Base-by-base conservation (phyloP, 2,888 invertebrate genomes). In the Noctua comes region DNA sequence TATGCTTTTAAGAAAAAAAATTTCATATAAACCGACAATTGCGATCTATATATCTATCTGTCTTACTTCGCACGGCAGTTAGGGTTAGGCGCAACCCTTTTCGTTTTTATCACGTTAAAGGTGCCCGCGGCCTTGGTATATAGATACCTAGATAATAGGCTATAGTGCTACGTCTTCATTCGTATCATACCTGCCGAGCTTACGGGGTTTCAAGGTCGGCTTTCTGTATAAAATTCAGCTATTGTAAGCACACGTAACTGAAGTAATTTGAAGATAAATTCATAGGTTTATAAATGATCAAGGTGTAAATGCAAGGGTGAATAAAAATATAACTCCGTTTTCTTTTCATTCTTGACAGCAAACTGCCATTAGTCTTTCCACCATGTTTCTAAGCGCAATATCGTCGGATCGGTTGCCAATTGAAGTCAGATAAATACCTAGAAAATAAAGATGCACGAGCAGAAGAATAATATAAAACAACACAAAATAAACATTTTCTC, bases 91-190 rank as follows among this genome's bases (percentile, higher is more conserved):
- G 18, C 3, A n/a, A 70, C 46, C 59, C 21, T 71, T 81, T 1
- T 40, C 48, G n/a, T 57, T 77, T 57, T 81, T 70, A 83, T 78
- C 78, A 27, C 57, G 46, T 68, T 71, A 51, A 46, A 64, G 43
- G 2, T 59, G 69, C 78, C 54, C 36, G 54, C 21, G 62, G 16
- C 82, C 68, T 46, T 82, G 27, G 27, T 27, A 36, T 31, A 46
- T 27, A 57, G 21, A 48, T 43, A 76, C 24, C 65, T 77, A 43
- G 69, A 76, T 76, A 36, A 43, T 40, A 75, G 65, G 16, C 21
- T 27, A 68, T 11, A 1, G 1, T 8, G 2, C 18, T n/a, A n/a
- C 21, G 27, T 54, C n/a, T 73, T n/a, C 40, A 31, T 27, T 73
- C 6, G 36, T 64, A 24, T 27, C 5, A 11, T 62, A 48, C 43